Evolutionary conservation across 2,113 vertebrate genomes (phyloP).

Genomic region (Phainopepla nitens): DNA sequence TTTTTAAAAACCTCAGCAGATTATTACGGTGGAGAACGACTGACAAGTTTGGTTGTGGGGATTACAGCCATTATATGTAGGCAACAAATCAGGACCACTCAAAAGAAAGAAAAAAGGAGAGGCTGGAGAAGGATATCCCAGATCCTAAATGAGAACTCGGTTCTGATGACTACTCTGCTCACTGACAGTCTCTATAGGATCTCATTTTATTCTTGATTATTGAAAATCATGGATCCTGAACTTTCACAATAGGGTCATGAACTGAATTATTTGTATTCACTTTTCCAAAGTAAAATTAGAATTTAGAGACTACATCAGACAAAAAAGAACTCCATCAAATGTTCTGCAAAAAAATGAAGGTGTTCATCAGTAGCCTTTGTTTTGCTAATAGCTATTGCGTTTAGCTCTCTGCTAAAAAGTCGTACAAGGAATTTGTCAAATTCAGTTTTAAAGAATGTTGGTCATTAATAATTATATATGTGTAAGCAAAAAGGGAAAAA

Average conservation of each 20-base stretch:
- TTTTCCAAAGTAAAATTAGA: neutral
- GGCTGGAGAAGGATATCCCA: neutral
- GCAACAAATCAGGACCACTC: neutral
- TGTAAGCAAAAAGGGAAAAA: neutral
- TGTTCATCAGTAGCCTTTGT: neutral
- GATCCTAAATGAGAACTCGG: neutral
- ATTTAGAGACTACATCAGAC: neutral
- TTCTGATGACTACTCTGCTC: neutral
- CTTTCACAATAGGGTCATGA: neutral
- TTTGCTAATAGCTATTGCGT: neutral
- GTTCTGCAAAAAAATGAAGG: neutral
- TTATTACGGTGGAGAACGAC: constrained; percentile 34
- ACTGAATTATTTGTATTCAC: rapidly evolving
- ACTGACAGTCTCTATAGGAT: neutral
- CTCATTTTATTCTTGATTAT: neutral
- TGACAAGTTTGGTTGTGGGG: constrained; percentile 56
- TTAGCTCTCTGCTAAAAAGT: neutral
- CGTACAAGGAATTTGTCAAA: neutral
- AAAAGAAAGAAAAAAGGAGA: neutral
- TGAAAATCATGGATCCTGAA: neutral
- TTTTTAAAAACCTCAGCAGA: constrained; percentile 26
- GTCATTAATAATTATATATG: neutral
- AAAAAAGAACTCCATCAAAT: neutral
- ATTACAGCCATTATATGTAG: constrained; percentile 34
- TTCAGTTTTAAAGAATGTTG: neutral